These are phyloP conservation scores for Eutolmus rufibarbis DNA, from an alignment of 2,888 invertebrate genomes.

Conservation along the genomic window DNA sequence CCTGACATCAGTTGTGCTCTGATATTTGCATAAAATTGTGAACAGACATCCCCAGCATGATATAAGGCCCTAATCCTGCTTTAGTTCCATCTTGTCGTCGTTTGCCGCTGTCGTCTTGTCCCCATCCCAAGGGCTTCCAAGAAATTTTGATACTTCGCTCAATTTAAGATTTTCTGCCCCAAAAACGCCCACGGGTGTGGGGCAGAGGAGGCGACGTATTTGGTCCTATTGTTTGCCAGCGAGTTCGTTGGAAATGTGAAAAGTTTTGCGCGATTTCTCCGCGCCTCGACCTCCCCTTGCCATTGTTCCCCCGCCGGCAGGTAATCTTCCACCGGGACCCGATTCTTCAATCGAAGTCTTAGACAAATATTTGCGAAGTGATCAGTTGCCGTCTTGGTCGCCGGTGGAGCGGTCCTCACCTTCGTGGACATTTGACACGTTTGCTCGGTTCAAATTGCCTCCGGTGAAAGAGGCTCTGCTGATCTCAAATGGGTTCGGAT, in stretches of 20 bases:
- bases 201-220: neutral
- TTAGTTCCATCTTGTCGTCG: slow-evolving; percentile 25
- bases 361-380: neutral
- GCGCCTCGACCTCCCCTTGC: neutral
- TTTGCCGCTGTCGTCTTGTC: neutral
- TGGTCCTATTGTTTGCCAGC: neutral
- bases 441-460: slow-evolving; percentile 11
- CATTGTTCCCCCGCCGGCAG: neutral
- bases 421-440: neutral
- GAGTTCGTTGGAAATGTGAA: neutral
- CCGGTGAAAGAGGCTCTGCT: neutral
- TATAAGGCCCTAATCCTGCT: slow-evolving; percentile 26
- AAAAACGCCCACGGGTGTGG: neutral
- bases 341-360: neutral
- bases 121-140: neutral
- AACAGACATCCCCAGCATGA: slow-evolving; percentile 23
- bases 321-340: neutral
- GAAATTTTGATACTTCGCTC: neutral
- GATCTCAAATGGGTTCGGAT: neutral
- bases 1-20: slow-evolving; percentile 24
- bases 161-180: slow-evolving; percentile 3
- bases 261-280: neutral
- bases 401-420: neutral
- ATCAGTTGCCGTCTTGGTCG: neutral
- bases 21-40: slow-evolving; percentile 36